phyloP scores from a whole-genome alignment of 2,888 invertebrate species.

The Macrosiphum euphorbiae region DNA sequence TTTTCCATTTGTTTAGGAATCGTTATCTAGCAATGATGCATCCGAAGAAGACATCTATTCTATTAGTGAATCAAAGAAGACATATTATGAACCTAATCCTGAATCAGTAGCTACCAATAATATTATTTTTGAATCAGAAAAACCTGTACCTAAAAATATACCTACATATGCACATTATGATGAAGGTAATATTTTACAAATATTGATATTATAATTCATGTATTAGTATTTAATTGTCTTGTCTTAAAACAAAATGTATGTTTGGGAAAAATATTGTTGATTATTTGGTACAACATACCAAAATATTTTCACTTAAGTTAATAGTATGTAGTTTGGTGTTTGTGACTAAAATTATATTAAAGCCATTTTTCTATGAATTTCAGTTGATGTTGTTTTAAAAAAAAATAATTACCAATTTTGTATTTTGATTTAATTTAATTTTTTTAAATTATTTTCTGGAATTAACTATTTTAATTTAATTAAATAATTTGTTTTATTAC shows the following conservation, averaged over 20 bases:
- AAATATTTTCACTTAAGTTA: neutral
- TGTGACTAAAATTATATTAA: neutral
- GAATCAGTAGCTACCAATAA: neutral
- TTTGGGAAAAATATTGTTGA: neutral
- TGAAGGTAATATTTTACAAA: slow-evolving; percentile 17
- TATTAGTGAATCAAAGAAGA: slow-evolving; percentile 34
- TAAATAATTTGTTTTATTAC: neutral
- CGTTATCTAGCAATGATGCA: slow-evolving; percentile 42
- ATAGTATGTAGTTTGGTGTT: neutral
- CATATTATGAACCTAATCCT: neutral
- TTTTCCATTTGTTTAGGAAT: slow-evolving; percentile 35
- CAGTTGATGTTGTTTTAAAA: neutral
- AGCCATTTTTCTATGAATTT: neutral
- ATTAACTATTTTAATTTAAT: neutral
- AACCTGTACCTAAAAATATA: neutral
- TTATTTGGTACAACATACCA: neutral
- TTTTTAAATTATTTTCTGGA: neutral
- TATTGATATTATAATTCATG: neutral
- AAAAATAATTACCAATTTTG: neutral
- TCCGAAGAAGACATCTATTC: slow-evolving; percentile 12
- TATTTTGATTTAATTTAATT: neutral
- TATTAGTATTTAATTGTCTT: neutral
- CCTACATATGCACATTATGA: neutral
- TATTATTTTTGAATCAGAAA: slow-evolving; percentile 9
- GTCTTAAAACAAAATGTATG: neutral